These are phyloP conservation scores for Mesitornis unicolor DNA, from an alignment of 2,113 vertebrate species.

Conservation along the genomic window DNA sequence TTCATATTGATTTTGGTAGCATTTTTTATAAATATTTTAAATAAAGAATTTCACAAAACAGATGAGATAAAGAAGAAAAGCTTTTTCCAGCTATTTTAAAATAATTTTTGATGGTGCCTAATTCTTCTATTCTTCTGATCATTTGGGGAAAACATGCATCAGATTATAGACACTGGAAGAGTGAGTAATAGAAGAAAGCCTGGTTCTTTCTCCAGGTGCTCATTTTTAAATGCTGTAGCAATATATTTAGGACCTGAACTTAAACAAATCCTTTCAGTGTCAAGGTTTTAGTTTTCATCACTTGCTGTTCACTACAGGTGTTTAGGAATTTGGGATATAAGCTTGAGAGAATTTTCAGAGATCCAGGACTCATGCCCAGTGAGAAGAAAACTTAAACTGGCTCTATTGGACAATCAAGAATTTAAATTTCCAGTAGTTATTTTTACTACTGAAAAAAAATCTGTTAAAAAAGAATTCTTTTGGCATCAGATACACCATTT, in stretches of 20 bases:
- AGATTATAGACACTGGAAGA: not conserved
- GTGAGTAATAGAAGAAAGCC: not conserved
- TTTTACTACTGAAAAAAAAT: not conserved
- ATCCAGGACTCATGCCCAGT: rapidly evolving
- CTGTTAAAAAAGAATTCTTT: not conserved
- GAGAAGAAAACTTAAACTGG: not conserved
- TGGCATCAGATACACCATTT: not conserved
- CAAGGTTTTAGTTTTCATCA: not conserved
- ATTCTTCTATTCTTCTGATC: not conserved
- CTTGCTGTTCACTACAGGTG: not conserved
- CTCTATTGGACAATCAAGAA: not conserved
- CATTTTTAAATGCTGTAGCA: not conserved
- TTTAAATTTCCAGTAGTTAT: not conserved
- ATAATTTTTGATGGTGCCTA: not conserved
- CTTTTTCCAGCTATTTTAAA: not conserved
- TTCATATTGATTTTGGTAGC: not conserved
- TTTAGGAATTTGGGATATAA: not conserved
- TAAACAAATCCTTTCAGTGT: not conserved
- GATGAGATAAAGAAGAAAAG: not conserved
- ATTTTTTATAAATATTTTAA: not conserved
- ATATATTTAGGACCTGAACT: not conserved
- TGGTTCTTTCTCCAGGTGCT: not conserved
- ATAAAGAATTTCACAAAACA: not conserved
- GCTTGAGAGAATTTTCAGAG: not conserved
- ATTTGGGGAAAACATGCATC: not conserved